Base-by-base conservation (phyloP, 2,888 invertebrate genomes). In the Amorpha juglandis region DNA sequence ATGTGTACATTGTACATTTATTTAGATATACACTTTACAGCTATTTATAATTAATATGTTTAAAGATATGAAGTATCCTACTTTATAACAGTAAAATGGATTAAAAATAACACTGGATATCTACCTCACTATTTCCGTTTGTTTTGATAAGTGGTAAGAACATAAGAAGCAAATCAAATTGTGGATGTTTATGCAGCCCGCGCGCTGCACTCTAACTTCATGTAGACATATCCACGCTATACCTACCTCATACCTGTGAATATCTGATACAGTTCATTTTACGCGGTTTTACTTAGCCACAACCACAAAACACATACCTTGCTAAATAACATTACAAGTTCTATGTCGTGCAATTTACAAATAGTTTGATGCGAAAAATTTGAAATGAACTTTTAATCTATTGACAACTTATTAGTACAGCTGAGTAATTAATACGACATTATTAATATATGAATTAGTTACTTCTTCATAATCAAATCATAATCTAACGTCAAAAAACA, bases 251-350 rank as follows among this genome's bases (percentile, higher is more conserved):
- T 35, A 7, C 8, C 9, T 65, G 48, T 35, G 50, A 63, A 69
- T 69, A 68, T 62, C 63, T 66, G 67, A 69, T 73, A 76, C 67
- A 27, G 52, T 58, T 58, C 58, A 58, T 19, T 71, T 77, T 74
- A 69, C 71, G 79, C 71, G 80, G 80, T 78, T 75, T 68, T 53
- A 47, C 58, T 58, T 68, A 71, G 75, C 79, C 79, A 71, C 79
- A 77, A 66, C 64, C 38, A 6, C 19, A 16, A 55, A 38, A 9
- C n/a, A 19, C 35, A 42, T 11, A 38, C 12, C 42, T 7, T 42
- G 1, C 7, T 42, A 42, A 9, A 11, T 8, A 42, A 42, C 42
- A 9, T 9, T 42, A 42, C 9, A 42, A 42, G 2, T 3, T 42
- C 42, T 2, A 6, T 42, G 42, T 42, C 42, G 42, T 27, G 27